Base-by-base conservation (phyloP, 2,797 vertebrate genomes). In the Melopsittacus undulatus region DNA sequence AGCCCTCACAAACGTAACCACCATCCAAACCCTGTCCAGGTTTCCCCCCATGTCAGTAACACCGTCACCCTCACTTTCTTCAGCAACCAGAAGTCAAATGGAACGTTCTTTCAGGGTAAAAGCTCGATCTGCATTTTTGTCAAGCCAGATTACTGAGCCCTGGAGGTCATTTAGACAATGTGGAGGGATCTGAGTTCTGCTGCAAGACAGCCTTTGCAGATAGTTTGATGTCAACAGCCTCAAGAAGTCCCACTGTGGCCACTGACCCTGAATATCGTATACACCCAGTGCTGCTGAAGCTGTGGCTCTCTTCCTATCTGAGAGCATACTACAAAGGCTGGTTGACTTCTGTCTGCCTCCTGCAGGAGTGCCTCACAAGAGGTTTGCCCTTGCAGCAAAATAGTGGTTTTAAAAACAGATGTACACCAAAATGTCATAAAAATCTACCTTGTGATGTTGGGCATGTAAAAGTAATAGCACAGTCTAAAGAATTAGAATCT, bases 31-130 rank as follows among this genome's bases (percentile, higher is more conserved):
- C 11, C 32, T 4, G 40, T 5, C 62, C 76, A 23, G 2, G 6
- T 38, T 59, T 75, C 54, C 74, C 64, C 46, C 61, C 10, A 1
- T 6, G 15, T 1, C 2, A 0, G 46, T 29, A 29, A 42, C 20
- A 2, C 26, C 2, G 20, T 5, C 29, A 36, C 11, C n/a, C 11
- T 57, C 5, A 57, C 3, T 3, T 57, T 59, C 14, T 6, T 4
- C 11, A n/a, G 26, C 51, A 82, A 42, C 14, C 29, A 42, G 4
- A 83, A 84, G 29, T 74, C 85, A 29, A 76, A 46, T 0, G 0
- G 26, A 4, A 10, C 4, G 14, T 48, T 52, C 42, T 36, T 72
- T 42, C 63, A 24, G 10, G 23, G 13, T 2, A 68, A 62, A 86
- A 66, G 15, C 32, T 49, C 13, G 1, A 48, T 20, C 9, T 12